Conservation (phyloP, 1,140 invertebrate genomes). For the Monomorium pharaonis region DNA sequence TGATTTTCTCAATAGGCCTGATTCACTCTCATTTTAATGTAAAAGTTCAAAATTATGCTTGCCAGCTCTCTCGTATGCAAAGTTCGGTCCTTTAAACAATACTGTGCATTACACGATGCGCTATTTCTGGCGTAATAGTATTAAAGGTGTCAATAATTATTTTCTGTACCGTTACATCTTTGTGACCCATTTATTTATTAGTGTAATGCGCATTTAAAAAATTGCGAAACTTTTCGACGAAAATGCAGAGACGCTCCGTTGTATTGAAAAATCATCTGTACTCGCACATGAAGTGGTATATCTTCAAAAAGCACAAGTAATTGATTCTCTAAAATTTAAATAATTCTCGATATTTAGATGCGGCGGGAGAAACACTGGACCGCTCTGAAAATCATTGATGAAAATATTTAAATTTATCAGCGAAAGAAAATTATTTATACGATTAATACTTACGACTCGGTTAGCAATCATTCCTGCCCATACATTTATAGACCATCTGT, state of each 20-base stretch:
- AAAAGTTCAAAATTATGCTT: too few relatives aligned
- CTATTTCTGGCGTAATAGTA: too few relatives aligned
- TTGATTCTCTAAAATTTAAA: background rate
- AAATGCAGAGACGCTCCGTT: background rate
- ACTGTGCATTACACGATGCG: too few relatives aligned
- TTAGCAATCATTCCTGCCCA: conserved; percentile 1
- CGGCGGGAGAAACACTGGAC: background rate
- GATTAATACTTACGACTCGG: background rate
- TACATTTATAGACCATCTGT: background rate
- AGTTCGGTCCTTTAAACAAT: too few relatives aligned
- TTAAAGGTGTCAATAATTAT: too few relatives aligned
- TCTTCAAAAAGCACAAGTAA: background rate
- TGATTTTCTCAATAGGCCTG: too few relatives aligned
- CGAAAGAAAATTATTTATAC: background rate
- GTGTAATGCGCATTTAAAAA: background rate
- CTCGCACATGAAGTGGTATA: background rate
- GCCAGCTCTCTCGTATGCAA: too few relatives aligned
- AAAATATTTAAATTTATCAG: too few relatives aligned
- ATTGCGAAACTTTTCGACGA: background rate
- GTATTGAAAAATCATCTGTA: background rate
- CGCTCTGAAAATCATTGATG: background rate
- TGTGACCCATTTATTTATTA: background rate
- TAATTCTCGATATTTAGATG: background rate
- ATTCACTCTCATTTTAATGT: too few relatives aligned
- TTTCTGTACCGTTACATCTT: too few relatives aligned